Conservation (phyloP, 2,888 invertebrate genomes). For the Gandaritis pyraliata region DNA sequence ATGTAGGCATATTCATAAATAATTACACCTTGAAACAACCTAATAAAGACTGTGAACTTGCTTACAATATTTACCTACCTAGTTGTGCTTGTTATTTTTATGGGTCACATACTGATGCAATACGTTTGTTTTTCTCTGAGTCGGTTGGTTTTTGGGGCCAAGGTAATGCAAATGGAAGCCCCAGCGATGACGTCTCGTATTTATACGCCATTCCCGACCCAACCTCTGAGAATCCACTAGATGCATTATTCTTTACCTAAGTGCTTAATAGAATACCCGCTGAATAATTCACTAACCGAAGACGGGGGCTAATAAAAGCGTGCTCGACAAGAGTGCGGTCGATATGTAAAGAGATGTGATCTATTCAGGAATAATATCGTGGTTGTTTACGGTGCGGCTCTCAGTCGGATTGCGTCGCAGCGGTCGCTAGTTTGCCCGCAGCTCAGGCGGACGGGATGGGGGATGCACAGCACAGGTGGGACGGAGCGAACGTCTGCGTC, state of each 20-base stretch:
- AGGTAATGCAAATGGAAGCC: constrained; percentile 62
- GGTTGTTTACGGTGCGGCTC: constrained; percentile 64
- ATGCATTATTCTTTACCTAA: constrained; percentile 76
- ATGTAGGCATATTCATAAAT: constrained; percentile 27
- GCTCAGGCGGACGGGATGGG: constrained; percentile 59
- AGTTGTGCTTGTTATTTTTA: constrained; percentile 33
- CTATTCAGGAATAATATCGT: constrained; percentile 74
- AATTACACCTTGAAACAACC: constrained; percentile 35
- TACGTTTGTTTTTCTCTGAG: constrained; percentile 24
- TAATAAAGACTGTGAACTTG: constrained; percentile 26
- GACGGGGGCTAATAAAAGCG: constrained; percentile 70
- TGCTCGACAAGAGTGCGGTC: constrained; percentile 71
- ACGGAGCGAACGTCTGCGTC: constrained; percentile 69
- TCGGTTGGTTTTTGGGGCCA: constrained; percentile 51
- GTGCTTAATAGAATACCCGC: constrained; percentile 73
- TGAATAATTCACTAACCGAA: constrained; percentile 77
- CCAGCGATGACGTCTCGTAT: constrained; percentile 48
- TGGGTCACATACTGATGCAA: constrained; percentile 50
- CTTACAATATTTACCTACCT: constrained; percentile 2
- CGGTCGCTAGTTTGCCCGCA: constrained; percentile 60
- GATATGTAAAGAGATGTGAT: constrained; percentile 77
- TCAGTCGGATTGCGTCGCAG: constrained; percentile 59
- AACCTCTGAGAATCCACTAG: constrained; percentile 67
- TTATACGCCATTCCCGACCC: constrained; percentile 57
- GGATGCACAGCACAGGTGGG: constrained; percentile 70